A percentile compares a stretch with the other conserved stretches of the same genome.
phyloP scores from a whole-genome alignment of 2,797 vertebrate species.

The Arctocebus calabarensis region DNA sequence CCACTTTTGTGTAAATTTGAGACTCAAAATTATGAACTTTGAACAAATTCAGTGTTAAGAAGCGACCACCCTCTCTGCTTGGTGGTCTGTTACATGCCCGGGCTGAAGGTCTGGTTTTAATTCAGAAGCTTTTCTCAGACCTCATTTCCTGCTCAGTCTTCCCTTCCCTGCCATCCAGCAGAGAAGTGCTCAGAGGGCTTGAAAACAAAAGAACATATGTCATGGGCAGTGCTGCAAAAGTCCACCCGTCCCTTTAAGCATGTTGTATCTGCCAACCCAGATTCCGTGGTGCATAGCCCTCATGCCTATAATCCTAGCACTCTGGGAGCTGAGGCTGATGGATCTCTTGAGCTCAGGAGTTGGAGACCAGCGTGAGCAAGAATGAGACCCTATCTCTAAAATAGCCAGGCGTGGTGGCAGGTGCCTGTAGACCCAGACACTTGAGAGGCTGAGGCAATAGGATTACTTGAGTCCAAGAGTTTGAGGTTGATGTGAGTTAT shows the following conservation, averaged over 20 bases:
- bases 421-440: too few species aligned
- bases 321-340: too few species aligned
- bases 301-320: too few species aligned
- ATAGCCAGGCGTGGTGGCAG: too few species aligned
- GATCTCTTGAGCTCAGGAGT: too few species aligned
- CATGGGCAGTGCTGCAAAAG: not conserved
- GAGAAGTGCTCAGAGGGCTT: not conserved
- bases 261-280: too few species aligned
- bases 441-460: too few species aligned
- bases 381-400: too few species aligned
- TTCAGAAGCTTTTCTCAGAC: not conserved
- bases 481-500: too few species aligned
- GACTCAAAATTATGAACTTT: not conserved
- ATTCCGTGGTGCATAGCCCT: not conserved
- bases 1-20: not conserved
- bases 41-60: not conserved
- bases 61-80: not conserved
- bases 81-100: not conserved
- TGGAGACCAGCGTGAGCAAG: too few species aligned
- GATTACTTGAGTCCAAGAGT: too few species aligned
- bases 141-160: not conserved
- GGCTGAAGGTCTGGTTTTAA: not conserved
- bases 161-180: rapidly evolving
- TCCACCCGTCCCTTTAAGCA: too few species aligned
- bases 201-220: rapidly evolving